Evolutionary conservation across 2,797 vertebrate species (phyloP).

Genomic region (Artibeus jamaicensis): DNA sequence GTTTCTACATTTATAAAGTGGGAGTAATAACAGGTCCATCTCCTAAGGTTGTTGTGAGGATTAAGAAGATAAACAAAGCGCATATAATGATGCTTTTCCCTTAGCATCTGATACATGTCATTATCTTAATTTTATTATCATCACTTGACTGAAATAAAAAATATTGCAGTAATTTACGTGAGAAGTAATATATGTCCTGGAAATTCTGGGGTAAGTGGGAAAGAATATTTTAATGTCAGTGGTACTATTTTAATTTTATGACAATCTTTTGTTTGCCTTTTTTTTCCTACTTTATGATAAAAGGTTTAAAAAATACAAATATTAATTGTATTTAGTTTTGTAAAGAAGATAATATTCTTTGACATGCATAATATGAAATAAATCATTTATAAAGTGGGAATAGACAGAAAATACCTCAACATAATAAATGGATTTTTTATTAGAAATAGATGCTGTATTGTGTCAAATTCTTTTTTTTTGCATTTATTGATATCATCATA

Average conservation of each 20-base stretch:
- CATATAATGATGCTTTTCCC: background rate
- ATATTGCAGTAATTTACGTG: background rate
- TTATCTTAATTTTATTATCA: background rate
- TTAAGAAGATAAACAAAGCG: background rate
- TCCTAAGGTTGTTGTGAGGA: background rate
- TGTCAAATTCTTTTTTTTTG: background rate
- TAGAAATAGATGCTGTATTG: background rate
- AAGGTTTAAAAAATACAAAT: background rate
- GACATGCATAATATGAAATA: background rate
- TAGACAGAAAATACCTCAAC: background rate
- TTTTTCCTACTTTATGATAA: background rate
- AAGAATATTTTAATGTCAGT: background rate
- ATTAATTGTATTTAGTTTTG: background rate
- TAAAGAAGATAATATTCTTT: conserved; percentile 20
- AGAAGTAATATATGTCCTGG: background rate
- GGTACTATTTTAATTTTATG: background rate
- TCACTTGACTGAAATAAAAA: conserved; percentile 25
- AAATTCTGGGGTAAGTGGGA: background rate
- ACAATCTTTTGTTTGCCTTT: background rate
- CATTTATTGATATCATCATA: background rate
- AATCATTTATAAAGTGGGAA: background rate
- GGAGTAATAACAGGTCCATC: background rate
- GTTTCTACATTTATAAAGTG: background rate
- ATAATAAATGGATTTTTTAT: background rate
- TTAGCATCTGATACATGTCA: background rate